A percentile compares a stretch with the other conserved stretches of the same genome.
phyloP scores from a whole-genome alignment of 2,797 vertebrate species.

The Staurois parvus region DNA sequence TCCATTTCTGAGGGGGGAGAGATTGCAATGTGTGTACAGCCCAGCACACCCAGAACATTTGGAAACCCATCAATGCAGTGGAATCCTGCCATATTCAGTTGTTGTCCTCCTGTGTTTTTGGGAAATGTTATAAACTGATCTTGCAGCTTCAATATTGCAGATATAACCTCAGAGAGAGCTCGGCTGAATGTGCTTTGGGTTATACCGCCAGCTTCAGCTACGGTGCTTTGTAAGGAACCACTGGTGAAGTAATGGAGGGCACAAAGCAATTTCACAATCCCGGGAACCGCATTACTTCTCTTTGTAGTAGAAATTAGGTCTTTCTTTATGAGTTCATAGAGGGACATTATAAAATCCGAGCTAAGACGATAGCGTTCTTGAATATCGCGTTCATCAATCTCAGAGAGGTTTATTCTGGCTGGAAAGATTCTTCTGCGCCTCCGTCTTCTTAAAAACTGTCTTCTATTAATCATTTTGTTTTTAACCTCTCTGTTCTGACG shows the following conservation, averaged over 20 bases:
- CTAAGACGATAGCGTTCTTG: slow-evolving; percentile 39
- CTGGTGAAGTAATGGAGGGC: slow-evolving; percentile 47
- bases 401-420: slow-evolving; percentile 33
- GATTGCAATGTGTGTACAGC: slow-evolving; percentile 45
- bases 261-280: slow-evolving; percentile 47
- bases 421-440: slow-evolving; percentile 45
- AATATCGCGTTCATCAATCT: slow-evolving; percentile 50
- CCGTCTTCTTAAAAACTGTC: slow-evolving; percentile 37
- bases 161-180: slow-evolving; percentile 43
- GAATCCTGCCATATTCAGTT: slow-evolving; percentile 28
- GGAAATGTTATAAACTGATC: slow-evolving; percentile 47
- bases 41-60: slow-evolving; percentile 24
- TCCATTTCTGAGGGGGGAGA: slow-evolving; percentile 49
- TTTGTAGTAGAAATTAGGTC: slow-evolving; percentile 47
- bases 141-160: slow-evolving; percentile 26
- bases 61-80: slow-evolving; percentile 21
- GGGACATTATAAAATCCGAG: slow-evolving; percentile 37
- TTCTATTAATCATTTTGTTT: slow-evolving; percentile 13
- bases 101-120: not conserved
- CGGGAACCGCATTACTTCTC: slow-evolving; percentile 44
- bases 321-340: slow-evolving; percentile 47
- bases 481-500: slow-evolving; percentile 13
- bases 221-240: slow-evolving; percentile 37
- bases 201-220: slow-evolving; percentile 40
- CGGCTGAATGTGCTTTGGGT: slow-evolving; percentile 45